phyloP scores from a whole-genome alignment of 2,888 invertebrate genomes.

The Lepidonotus clava region DNA sequence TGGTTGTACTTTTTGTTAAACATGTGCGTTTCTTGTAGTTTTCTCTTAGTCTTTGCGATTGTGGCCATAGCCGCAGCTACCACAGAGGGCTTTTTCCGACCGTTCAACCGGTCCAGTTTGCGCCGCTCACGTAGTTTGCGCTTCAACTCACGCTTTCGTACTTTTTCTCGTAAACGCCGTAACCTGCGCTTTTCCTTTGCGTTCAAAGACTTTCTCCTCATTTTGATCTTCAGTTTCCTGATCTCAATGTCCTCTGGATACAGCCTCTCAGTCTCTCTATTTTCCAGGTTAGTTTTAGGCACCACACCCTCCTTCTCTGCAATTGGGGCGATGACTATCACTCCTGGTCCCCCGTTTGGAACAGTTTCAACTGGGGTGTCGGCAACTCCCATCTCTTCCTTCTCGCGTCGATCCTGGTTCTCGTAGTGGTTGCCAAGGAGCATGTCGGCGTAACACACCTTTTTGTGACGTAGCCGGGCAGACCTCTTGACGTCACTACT shows the following conservation, averaged over 20 bases:
- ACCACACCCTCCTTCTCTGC: background rate
- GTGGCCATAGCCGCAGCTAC: conserved; percentile 1
- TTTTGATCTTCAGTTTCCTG: conserved; percentile 49
- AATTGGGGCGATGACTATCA: background rate
- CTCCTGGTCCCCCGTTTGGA: background rate
- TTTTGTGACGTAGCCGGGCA: conserved; percentile 72
- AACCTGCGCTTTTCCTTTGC: conserved; percentile 53
- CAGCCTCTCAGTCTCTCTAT: background rate
- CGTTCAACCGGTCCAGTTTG: background rate
- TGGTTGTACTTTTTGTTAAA: conserved; percentile 47
- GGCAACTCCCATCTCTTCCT: background rate
- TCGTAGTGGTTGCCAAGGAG: conserved; percentile 66
- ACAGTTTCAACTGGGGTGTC: background rate
- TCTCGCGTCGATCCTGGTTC: conserved; percentile 1
- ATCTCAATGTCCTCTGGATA: conserved; percentile 59
- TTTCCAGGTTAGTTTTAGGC: conserved; percentile 10
- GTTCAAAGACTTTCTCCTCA: conserved; percentile 38
- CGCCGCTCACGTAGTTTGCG: conserved; percentile 5
- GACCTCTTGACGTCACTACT: conserved; percentile 62
- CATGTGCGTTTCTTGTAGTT: conserved; percentile 28
- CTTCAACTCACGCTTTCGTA: conserved; percentile 41
- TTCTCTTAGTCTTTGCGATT: background rate
- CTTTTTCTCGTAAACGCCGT: conserved; percentile 55
- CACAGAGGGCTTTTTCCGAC: conserved; percentile 8
- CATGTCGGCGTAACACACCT: conserved; percentile 76